Evolutionary conservation across 1,140 invertebrate genomes (phyloP), one percentile per base, ranked within the genome.

Genomic region (Bombus terrestris): DNA sequence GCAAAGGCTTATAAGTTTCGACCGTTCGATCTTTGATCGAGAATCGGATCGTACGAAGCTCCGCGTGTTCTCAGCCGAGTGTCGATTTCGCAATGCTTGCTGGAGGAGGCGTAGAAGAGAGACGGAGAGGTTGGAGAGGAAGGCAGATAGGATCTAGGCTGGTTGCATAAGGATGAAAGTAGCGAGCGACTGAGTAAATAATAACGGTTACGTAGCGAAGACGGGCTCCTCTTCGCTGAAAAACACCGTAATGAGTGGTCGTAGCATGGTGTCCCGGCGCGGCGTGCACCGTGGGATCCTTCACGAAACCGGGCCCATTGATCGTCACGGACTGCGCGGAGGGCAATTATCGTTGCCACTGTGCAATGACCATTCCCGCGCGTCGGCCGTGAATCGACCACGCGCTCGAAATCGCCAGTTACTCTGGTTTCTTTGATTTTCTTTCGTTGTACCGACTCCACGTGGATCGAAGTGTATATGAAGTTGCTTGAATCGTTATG

Each of bases 151-250:
- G 86, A 94, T 94, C 92, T 88, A 85, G 77, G 86, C 89, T 77
- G 85, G 92, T 95, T 95, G 93, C 94, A 94, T 94, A 95, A 95
- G 93, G 93, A 94, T 94, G 93, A 94, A 94, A 95, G 94, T 94
- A 93, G 89, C 93, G 92, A 94, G 88, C 91, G 91, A 93, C 91
- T 92, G 93, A 93, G 93, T 93, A 94, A 94, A 94, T 95, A 95
- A 95, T 95, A 95, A 95, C 93, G 92, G 94, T 94, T 94, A 92
- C 93, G 90, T 92, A 90, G 91, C 78, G 53, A 77, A 80, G 76
- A 25, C 22, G 84, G 62, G 66, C 62, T 77, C 68, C 79, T 90
- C 78, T 86, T 86, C 85, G 81, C 80, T 91, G 86, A 92, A 92
- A 92, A 87, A 86, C 91, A 84, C 91, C 90, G 85, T 93, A 92